These are phyloP conservation scores for Heliocidaris erythrogramma DNA, from an alignment of 35 echinoderm and acorn worm species.

Conservation along the genomic window DNA sequence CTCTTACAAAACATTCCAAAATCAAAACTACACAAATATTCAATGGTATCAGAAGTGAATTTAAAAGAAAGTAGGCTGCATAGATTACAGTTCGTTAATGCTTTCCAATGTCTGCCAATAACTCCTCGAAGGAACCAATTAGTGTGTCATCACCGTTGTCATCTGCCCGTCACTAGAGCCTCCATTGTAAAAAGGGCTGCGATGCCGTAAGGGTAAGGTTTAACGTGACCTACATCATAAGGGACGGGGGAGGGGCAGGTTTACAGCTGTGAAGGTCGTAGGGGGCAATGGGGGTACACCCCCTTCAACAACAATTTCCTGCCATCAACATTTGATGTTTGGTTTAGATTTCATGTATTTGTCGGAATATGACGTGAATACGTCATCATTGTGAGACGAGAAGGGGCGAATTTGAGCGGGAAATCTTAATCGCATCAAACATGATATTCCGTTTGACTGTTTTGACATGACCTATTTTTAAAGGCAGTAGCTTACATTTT, in stretches of 20 bases:
- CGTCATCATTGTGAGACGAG: not conserved
- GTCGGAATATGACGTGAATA: not conserved
- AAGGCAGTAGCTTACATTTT: not conserved
- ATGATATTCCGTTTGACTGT: not conserved
- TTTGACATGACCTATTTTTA: not conserved
- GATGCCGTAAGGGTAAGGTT: not conserved
- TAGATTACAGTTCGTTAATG: not conserved
- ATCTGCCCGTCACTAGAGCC: not conserved
- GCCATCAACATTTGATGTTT: not conserved
- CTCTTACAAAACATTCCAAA: no score
- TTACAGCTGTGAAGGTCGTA: not conserved
- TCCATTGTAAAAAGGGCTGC: not conserved
- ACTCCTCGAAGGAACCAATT: not conserved
- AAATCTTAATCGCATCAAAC: not conserved
- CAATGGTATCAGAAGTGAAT: not conserved
- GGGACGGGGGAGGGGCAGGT: not conserved
- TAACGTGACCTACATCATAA: not conserved
- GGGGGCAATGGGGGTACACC: not conserved
- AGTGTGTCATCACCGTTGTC: not conserved
- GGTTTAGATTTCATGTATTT: not conserved
- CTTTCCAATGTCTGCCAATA: not conserved
- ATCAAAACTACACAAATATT: not conserved
- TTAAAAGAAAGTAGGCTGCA: not conserved
- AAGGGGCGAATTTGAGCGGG: not conserved
- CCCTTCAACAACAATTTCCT: conserved; percentile 9